These are phyloP conservation scores for Ochropleura plecta DNA, from an alignment of 2,888 invertebrate species.

Conservation along the genomic window DNA sequence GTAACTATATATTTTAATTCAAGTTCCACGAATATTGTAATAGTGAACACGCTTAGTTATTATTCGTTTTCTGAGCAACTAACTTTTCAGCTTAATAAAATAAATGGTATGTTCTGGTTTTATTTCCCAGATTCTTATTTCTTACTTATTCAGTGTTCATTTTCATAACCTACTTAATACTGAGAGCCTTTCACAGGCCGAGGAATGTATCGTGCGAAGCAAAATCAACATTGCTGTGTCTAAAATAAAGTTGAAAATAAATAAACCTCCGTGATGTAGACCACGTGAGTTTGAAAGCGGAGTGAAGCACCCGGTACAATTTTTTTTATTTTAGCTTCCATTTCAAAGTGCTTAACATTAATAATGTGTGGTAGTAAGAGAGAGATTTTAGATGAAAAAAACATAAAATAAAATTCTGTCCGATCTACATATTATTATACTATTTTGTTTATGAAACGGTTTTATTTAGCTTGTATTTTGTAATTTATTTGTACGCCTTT, in stretches of 20 bases:
- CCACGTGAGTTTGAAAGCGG: background rate
- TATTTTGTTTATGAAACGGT: too few species aligned
- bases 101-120: background rate
- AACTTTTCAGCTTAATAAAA: background rate
- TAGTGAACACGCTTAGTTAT: background rate
- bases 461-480: too few species aligned
- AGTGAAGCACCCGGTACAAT: background rate
- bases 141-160: background rate
- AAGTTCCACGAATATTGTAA: slow-evolving; percentile 1
- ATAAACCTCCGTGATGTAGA: background rate
- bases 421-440: too few species aligned
- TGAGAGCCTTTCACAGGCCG: background rate
- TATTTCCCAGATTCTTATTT: background rate
- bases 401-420: too few species aligned
- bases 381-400: too few species aligned
- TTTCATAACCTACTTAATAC: background rate
- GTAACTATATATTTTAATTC: background rate
- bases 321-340: background rate
- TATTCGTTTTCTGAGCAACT: background rate
- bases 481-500: too few species aligned
- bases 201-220: background rate
- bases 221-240: background rate
- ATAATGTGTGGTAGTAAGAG: background rate
- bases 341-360: too few species aligned
- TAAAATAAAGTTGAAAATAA: background rate